A percentile compares a stretch with the other conserved stretches of the same genome.
Conservation (phyloP, 1,140 invertebrate species). For the Macrocentrus cingulum region DNA sequence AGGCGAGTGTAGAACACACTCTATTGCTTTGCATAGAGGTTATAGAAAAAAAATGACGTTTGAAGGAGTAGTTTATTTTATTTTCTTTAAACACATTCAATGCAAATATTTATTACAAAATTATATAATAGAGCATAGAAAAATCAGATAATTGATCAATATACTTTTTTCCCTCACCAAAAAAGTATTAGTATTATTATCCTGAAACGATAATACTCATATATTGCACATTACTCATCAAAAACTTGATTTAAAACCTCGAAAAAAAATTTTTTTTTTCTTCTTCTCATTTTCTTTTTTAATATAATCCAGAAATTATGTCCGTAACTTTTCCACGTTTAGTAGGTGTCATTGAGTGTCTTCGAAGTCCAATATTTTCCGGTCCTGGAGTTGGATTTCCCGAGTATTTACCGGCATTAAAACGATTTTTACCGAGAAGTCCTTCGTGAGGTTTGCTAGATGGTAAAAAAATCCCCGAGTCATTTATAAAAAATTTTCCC, state of each 20-base stretch:
- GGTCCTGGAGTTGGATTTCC: slow-evolving; percentile 37
- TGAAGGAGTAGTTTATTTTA: no score
- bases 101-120: no score
- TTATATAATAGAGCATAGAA: no score
- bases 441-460: slow-evolving; percentile 46
- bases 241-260: no score
- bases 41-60: no score
- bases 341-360: slow-evolving; percentile 35
- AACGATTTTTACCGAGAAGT: slow-evolving; percentile 49
- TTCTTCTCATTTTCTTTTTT: slow-evolving; percentile 4
- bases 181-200: no score
- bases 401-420: slow-evolving; percentile 55
- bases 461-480: slow-evolving; percentile 43
- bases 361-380: slow-evolving; percentile 34
- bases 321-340: slow-evolving; percentile 55
- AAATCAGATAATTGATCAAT: no score
- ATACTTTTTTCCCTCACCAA: no score
- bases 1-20: no score
- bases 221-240: slow-evolving; percentile 27
- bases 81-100: no score
- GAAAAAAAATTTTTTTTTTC: not conserved
- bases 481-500: slow-evolving; percentile 36
- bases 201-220: slow-evolving; percentile 23
- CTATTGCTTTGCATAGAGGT: no score
- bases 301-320: slow-evolving; percentile 52